Evolutionary conservation across 2,888 invertebrate genomes (phyloP).

Genomic region (Drosophila meridionalis): DNA sequence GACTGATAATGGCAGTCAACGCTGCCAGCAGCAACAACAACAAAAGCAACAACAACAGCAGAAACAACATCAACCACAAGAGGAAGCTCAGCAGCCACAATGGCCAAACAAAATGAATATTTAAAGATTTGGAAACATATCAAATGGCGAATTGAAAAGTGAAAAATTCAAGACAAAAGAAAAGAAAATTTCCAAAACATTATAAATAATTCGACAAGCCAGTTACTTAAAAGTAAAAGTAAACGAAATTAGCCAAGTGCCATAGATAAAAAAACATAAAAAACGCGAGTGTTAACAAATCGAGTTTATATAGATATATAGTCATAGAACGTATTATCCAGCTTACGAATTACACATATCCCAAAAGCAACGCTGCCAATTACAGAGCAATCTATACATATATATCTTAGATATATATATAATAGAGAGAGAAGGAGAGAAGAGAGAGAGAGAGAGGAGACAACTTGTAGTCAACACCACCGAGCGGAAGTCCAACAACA

Average conservation of each 20-base stretch:
- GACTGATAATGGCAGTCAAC: constrained; percentile 68
- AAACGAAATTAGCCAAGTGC: constrained; percentile 47
- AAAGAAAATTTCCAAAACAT: constrained; percentile 18
- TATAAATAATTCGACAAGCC: constrained; percentile 25
- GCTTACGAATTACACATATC: constrained; percentile 58
- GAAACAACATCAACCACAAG: constrained; percentile 18
- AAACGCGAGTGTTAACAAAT: constrained; percentile 27
- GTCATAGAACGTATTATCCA: constrained; percentile 9
- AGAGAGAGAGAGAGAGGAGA: constrained; percentile 2
- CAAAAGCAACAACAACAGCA: constrained; percentile 15
- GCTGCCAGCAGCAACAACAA: constrained; percentile 28
- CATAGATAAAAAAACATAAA: constrained; percentile 32
- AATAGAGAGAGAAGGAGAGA: background rate
- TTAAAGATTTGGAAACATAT: constrained; percentile 92
- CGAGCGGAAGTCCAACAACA: constrained; percentile 58
- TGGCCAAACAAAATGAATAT: constrained; percentile 82
- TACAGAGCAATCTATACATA: constrained; percentile 34
- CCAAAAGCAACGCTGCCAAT: constrained; percentile 67
- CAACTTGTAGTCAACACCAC: constrained; percentile 57
- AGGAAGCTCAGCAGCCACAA: constrained; percentile 62
- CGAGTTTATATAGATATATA: constrained; percentile 17
- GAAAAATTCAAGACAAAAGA: constrained; percentile 28
- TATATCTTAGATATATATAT: constrained; percentile 20
- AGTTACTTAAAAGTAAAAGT: constrained; percentile 21
- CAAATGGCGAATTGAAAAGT: constrained; percentile 88